These are phyloP conservation scores for Diarsia mendica DNA, from an alignment of 2,888 invertebrate genomes.

Conservation along the genomic window DNA sequence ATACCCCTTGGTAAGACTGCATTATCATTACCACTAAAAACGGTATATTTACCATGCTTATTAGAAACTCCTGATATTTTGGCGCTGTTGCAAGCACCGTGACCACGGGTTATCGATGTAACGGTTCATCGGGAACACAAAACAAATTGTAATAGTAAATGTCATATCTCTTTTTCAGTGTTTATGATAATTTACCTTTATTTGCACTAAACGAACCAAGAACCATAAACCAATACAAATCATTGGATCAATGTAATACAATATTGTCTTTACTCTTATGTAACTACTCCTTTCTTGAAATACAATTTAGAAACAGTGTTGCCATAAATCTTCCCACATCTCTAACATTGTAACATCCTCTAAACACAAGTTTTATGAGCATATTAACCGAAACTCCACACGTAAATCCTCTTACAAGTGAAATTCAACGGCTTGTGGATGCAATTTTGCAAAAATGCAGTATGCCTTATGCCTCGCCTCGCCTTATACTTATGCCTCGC, in stretches of 20 bases:
- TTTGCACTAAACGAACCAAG: too few relatives aligned
- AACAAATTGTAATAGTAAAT: too few relatives aligned
- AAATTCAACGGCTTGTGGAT: conserved; percentile 54
- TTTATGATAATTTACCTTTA: too few relatives aligned
- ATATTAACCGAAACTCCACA: conserved; percentile 42
- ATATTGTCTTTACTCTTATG: not conserved
- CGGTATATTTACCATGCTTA: too few relatives aligned
- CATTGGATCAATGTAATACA: not conserved
- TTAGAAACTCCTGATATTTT: too few relatives aligned
- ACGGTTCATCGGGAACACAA: too few relatives aligned
- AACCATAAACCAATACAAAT: not conserved
- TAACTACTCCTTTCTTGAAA: not conserved
- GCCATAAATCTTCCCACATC: not conserved
- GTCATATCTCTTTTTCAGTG: too few relatives aligned
- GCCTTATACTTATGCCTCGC: conserved; percentile 6
- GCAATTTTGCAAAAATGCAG: conserved; percentile 59
- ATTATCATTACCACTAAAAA: too few relatives aligned
- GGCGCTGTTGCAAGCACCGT: too few relatives aligned
- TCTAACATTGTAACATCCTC: conserved; percentile 8
- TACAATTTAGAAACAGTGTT: not conserved
- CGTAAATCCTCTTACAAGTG: conserved; percentile 54
- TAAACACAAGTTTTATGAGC: conserved; percentile 39
- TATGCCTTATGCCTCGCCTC: conserved; percentile 25
- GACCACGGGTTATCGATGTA: too few relatives aligned
- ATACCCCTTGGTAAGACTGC: too few relatives aligned